Evolutionary conservation across 2,797 vertebrate genomes (phyloP).

Genomic region (Allobates femoralis): DNA sequence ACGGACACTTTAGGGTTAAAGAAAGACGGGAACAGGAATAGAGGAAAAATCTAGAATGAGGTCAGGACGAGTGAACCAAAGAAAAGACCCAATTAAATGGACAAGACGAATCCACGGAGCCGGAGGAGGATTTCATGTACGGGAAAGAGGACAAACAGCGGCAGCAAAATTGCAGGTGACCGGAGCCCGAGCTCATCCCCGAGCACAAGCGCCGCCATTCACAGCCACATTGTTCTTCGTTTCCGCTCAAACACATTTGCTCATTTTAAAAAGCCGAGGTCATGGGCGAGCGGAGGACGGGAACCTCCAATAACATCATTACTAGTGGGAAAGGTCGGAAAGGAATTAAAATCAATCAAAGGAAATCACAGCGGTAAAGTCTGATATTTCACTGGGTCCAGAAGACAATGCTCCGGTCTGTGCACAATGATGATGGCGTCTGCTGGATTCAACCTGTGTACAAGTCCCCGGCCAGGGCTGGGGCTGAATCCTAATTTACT

Average conservation of each 20-base stretch:
- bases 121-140: conserved; percentile 18
- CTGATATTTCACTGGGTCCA: background rate
- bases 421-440: too few species aligned
- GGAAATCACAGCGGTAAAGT: background rate
- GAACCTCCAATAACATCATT: background rate
- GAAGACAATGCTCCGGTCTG: too few species aligned
- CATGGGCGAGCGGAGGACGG: background rate
- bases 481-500: background rate
- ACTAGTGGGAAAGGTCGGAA: background rate
- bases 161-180: conserved; percentile 49
- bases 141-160: conserved; percentile 26
- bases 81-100: conserved; percentile 49
- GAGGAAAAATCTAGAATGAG: conserved; percentile 26
- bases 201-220: conserved; percentile 37
- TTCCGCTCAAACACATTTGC: background rate
- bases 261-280: conserved; percentile 5
- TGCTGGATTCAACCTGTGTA: background rate
- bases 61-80: background rate
- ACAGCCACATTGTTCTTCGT: background rate
- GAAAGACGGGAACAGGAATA: background rate
- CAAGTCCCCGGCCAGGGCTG: background rate
- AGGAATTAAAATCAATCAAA: background rate
- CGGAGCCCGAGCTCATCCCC: conserved; percentile 12
- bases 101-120: conserved; percentile 21
- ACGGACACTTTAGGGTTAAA: background rate